A percentile compares a stretch with the other conserved stretches of the same genome.
Conservation (phyloP, 2,113 vertebrate genomes). For the Sinocyclocheilus maitianheensis region DNA sequence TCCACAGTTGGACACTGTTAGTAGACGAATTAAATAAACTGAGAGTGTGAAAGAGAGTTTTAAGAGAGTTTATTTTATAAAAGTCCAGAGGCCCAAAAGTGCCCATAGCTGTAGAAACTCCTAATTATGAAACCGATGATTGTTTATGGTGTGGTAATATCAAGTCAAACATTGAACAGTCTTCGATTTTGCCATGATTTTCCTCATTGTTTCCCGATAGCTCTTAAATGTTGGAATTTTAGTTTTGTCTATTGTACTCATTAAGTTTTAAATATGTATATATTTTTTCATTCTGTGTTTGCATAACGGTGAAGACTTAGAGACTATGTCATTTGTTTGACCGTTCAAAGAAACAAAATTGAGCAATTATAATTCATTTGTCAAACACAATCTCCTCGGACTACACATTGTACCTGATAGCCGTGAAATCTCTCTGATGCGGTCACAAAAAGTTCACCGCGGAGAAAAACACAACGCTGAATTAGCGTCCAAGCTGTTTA, state of each 20-base stretch:
- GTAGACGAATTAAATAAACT: neutral
- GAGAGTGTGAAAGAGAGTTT: neutral
- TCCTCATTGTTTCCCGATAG: neutral
- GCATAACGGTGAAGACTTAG: neutral
- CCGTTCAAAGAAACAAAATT: conserved; percentile 48
- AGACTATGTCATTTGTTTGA: conserved; percentile 16
- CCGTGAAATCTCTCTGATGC: conserved; percentile 74
- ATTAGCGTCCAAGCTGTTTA: conserved; percentile 67
- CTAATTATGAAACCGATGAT: neutral
- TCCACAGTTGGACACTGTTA: conserved; percentile 4
- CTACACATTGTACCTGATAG: conserved; percentile 68
- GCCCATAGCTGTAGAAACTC: neutral
- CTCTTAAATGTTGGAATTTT: neutral
- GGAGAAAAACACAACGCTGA: conserved; percentile 48
- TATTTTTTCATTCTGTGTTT: conserved; percentile 2
- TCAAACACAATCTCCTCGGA: conserved; percentile 37
- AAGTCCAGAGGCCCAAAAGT: neutral
- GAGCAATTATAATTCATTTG: conserved; percentile 39
- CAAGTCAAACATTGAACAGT: conserved; percentile 11
- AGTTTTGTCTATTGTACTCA: neutral
- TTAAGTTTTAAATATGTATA: neutral
- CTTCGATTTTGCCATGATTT: neutral
- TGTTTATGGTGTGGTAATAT: conserved; percentile 26
- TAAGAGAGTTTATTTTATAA: conserved; percentile 15
- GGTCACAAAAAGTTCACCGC: conserved; percentile 75